These are phyloP conservation scores for Pogonocichla stellata DNA, from an alignment of 2,113 vertebrate genomes.

Conservation along the genomic window DNA sequence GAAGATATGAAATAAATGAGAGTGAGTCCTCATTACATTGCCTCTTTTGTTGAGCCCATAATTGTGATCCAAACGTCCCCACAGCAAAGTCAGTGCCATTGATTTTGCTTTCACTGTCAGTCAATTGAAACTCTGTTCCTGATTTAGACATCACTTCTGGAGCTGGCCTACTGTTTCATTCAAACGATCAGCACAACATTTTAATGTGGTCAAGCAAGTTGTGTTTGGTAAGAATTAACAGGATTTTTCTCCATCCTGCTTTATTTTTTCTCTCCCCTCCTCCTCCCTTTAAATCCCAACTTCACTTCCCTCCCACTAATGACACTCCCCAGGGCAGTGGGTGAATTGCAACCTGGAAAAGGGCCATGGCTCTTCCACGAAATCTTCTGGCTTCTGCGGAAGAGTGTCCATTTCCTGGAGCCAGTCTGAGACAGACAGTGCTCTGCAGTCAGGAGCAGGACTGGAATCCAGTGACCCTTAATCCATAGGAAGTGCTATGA, in stretches of 20 bases:
- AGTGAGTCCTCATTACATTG: neutral
- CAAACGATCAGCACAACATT: neutral
- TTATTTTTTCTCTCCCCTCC: neutral
- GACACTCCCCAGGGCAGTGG: neutral
- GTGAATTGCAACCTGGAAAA: conserved; percentile 37
- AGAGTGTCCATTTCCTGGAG: conserved; percentile 32
- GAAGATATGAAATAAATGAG: neutral
- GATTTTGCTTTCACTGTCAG: neutral
- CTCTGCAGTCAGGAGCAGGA: neutral
- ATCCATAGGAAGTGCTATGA: neutral
- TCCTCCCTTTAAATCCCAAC: neutral
- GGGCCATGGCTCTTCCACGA: neutral
- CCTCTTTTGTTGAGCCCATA: neutral
- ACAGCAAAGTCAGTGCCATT: neutral
- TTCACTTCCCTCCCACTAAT: neutral
- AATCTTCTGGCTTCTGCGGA: neutral
- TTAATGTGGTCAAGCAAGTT: neutral
- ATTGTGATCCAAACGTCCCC: neutral
- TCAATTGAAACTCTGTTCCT: neutral
- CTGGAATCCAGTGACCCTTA: neutral
- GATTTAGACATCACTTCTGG: neutral
- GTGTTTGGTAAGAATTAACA: neutral
- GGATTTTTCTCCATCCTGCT: neutral
- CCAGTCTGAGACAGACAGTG: conserved; percentile 18
- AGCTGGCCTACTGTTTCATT: neutral